Base-by-base conservation (phyloP, 2,888 invertebrate genomes). In the Synanthedon andrenaeformis region DNA sequence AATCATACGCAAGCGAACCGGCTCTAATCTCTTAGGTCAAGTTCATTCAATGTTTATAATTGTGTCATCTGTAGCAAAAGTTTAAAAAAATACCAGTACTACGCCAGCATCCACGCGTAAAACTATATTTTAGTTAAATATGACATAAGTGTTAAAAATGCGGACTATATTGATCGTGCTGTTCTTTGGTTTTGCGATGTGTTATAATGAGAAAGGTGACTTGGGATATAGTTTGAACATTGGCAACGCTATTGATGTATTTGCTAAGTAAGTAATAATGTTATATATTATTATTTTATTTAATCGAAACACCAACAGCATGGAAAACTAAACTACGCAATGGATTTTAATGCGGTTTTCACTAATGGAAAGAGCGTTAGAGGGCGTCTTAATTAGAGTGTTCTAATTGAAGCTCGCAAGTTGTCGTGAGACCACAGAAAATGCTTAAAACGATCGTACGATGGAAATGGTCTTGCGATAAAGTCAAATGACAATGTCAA, bases 1-100 rank as follows among this genome's bases (percentile, higher is more conserved):
- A 49, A 19, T 14, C 12, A 17, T 49, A 49, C 23, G 49, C 23
- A 12, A 49, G 17, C 49, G 49, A 49, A 17, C 49, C 6, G 19
- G 19, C 61, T 66, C 76, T 82, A 83, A 84, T 85, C 82, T 71
- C 62, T 65, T 65, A 66, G 86, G 84, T 86, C 86, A 87, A 87
- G 86, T 84, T 82, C 82, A 83, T 54, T 62, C 60, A 58, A 58
- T 77, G 76, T 81, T 79, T 77, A 77, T 75, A 66, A 35, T 61
- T 57, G 63, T 60, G 59, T 59, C 61, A 65, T 72, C 73, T 76
- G 80, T 82, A 81, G 85, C 83, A 67, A 85, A 85, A 80, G 75
- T 74, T 23, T 66, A 69, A 81, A 82, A 74, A 84, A 82, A 72
- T 64, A 61, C 76, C 83, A 85, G 84, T 85, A 19, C 60, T 62